These are phyloP conservation scores for Campylorhamphus procurvoides DNA, from an alignment of 2,113 vertebrate species.

Conservation along the genomic window DNA sequence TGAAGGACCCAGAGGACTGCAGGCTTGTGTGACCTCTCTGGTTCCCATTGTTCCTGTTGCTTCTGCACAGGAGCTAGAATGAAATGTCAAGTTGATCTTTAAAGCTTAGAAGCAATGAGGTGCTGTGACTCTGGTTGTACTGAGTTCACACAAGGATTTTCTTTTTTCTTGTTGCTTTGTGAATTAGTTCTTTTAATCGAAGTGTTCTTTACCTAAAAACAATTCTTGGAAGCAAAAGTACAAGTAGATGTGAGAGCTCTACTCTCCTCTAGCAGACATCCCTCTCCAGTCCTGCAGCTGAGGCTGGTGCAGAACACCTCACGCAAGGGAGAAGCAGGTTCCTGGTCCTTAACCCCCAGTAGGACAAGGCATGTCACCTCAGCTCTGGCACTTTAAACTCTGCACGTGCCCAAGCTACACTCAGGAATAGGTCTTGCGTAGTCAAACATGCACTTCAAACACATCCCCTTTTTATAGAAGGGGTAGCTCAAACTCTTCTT, in stretches of 20 bases:
- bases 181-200: slow-evolving; percentile 1
- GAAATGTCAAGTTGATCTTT: slow-evolving; percentile 15
- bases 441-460: background rate
- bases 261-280: background rate
- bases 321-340: background rate
- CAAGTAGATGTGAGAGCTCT: background rate
- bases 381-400: background rate
- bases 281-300: background rate
- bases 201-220: background rate
- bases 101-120: background rate
- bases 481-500: background rate
- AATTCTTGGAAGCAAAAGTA: background rate
- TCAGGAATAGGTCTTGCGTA: background rate
- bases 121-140: background rate
- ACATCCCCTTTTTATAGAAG: background rate
- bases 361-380: background rate
- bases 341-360: background rate
- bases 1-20: background rate
- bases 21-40: background rate
- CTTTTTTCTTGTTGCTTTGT: background rate
- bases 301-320: background rate
- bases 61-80: background rate
- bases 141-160: background rate
- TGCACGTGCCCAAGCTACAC: background rate
- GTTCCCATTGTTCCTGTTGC: background rate